Evolutionary conservation across 2,888 invertebrate species (phyloP), one percentile per base, ranked within the genome.

Genomic region (Micoletzkya japonica): DNA sequence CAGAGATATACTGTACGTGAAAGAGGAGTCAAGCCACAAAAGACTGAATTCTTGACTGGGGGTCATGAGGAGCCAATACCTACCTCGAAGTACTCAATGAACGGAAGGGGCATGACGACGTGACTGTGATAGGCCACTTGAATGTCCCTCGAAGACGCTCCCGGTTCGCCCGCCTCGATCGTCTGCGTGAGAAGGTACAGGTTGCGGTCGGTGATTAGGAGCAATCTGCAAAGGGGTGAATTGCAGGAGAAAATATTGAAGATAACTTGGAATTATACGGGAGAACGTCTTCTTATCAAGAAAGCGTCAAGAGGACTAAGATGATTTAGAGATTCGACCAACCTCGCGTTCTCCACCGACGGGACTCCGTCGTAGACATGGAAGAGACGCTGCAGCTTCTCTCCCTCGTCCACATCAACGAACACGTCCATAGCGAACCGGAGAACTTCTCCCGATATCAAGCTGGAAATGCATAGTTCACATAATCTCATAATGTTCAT

Each of bases 391-490:
- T 68, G 67, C 49, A 73, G 54, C 30, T 57, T 69, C 39, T 74
- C 74, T 14, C 71, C 73, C 32, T 71, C 69, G 14, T 72, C 71
- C 7, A 58, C 64, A 20, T 72, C 76, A 54, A 75, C 49, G 69
- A 75, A 82, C 4, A 81, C 76, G 37, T 80, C 70, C 73, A 82
- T 80, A 1, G 78, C 77, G 24, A 82, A 68, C 20, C 80, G 74
- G 4, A 82, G 72, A 1, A 76, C 70, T 61, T 82, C 82, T 30
- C 80, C 79, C 54, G 80, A 75, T n/a, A 74, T 74, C n/a, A 81
- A 71, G 57, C 80, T 80, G 56, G 66, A 81, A 70, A 14, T n/a
- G 34, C 20, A n/a, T 36, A n/a, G 28, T 36, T 28, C 56, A 26
- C 14, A 28, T 36, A 3, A 7, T 20, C 6, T 2, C 24, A 26